Base-by-base conservation (phyloP, 2,888 invertebrate genomes). In the Dorcus parallelipipedus region DNA sequence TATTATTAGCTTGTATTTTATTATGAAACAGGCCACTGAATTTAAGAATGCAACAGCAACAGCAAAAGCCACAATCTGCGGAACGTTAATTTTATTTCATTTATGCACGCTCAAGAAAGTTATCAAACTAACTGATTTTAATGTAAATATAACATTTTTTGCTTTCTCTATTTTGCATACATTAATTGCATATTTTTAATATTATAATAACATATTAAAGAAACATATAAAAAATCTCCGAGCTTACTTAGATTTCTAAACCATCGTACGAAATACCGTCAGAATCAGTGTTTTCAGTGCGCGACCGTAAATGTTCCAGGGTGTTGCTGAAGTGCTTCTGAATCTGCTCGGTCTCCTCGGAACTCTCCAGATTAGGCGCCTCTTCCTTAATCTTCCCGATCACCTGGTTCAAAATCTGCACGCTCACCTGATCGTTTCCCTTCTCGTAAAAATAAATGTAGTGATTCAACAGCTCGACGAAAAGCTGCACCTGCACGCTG, bases 341-440 rank as follows among this genome's bases (percentile, higher is more conserved):
- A 66, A 99, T 95, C 80, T 97, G 96, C 72, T 98, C 97, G 38
- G 95, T 94, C 77, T 98, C 98, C 71, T 97, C 96, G 14, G 91
- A 94, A 50, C 91, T 89, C 74, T 98, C 98, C 62, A 99, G 81
- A 77, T 94, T 95, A 0, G 95, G 93, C 38, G 97, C 79, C 75
- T 97, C 95, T 71, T 97, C 96, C 65, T 91, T 89, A 49, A 98
- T 93, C 79, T 97, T 96, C 40, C 87, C 87, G 62, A 97, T 92
- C 49, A 98, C 86, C 91, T 97, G 80, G 49, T 78, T 78, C 49
- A 79, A 62, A 51, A 78, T 72, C 62, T 76, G 78, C 14, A 75
- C 70, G 56, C 63, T 75, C n/a, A 79, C 73, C 63, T 79, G 76
- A 65, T 78, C 78, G 57, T 78, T 78, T 57, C 93, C 93, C 64